A percentile compares a stretch with the other conserved stretches of the same genome.
Conservation (phyloP, 2,888 invertebrate species). For the Vandiemenella viatica region DNA sequence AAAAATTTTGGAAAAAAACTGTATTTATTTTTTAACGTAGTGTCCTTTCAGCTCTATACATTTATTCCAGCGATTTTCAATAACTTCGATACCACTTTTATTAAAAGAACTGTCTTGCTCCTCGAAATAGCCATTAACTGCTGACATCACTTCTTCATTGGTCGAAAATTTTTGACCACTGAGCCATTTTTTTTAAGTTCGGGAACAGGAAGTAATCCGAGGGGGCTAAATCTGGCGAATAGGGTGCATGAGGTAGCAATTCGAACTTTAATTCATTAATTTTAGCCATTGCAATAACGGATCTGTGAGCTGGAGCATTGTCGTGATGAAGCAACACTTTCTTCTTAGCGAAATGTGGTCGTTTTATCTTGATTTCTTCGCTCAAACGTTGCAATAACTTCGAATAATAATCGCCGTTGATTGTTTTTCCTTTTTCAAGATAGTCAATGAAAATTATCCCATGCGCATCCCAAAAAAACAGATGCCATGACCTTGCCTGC, state of each 20-base stretch:
- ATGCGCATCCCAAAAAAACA: neutral
- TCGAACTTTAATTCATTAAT: neutral
- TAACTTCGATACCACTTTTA: neutral
- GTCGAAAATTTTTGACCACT: neutral
- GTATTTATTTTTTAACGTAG: neutral
- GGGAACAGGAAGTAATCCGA: neutral
- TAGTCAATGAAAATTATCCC: neutral
- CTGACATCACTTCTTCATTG: neutral
- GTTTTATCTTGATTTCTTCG: neutral
- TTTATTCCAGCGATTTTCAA: neutral
- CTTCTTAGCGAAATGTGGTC: neutral
- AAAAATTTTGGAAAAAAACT: neutral
- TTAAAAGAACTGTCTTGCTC: neutral
- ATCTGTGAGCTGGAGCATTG: no score
- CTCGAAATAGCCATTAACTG: neutral
- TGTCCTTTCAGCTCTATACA: neutral
- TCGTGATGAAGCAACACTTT: no score
- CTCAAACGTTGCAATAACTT: neutral
- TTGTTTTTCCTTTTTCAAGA: neutral
- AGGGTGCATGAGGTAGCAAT: neutral
- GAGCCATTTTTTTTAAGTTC: no score
- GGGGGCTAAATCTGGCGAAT: neutral
- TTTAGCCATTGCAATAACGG: no score
- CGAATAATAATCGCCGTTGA: neutral
- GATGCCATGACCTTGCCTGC: neutral